A percentile compares a stretch with the other conserved stretches of the same genome.
Evolutionary conservation across 2,888 invertebrate genomes (phyloP).

Genomic region (Pachydiplax longipennis): DNA sequence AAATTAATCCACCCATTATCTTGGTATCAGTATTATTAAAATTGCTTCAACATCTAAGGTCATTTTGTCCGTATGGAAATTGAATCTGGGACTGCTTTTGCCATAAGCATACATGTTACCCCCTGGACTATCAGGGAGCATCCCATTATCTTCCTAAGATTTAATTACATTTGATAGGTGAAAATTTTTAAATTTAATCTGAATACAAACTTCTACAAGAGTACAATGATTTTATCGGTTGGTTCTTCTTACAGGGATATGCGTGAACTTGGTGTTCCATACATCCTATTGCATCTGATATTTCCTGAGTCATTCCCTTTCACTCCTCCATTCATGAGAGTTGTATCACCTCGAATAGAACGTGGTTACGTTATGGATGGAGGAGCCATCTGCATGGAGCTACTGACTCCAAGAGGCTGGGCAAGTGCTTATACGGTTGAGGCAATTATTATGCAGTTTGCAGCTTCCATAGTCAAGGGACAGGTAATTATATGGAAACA

Average conservation of each 20-base stretch:
- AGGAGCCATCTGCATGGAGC: constrained; percentile 89
- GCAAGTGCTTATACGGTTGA: constrained; percentile 88
- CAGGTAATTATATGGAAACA: constrained; percentile 61
- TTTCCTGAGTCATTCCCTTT: constrained; percentile 92
- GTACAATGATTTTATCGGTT: too few relatives aligned
- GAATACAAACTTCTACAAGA: too few relatives aligned
- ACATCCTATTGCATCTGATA: constrained; percentile 79
- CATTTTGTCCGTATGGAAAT: too few relatives aligned
- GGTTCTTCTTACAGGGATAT: constrained; percentile 65
- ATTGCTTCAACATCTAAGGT: too few relatives aligned
- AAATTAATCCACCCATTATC: too few relatives aligned
- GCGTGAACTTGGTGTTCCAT: constrained; percentile 75
- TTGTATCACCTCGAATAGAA: constrained; percentile 75
- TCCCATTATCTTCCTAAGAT: too few relatives aligned
- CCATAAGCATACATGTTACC: too few relatives aligned
- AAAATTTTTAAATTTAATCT: too few relatives aligned
- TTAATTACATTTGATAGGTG: too few relatives aligned
- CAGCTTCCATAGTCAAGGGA: constrained; percentile 87
- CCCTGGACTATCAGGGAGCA: too few relatives aligned
- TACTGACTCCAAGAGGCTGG: constrained; percentile 86
- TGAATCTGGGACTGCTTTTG: too few relatives aligned
- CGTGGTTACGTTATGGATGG: constrained; percentile 92
- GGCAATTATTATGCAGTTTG: constrained; percentile 88
- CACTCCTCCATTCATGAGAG: constrained; percentile 81
- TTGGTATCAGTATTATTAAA: too few relatives aligned